phyloP scores from a whole-genome alignment of 1,140 invertebrate species.

The Temnothorax nylanderi region DNA sequence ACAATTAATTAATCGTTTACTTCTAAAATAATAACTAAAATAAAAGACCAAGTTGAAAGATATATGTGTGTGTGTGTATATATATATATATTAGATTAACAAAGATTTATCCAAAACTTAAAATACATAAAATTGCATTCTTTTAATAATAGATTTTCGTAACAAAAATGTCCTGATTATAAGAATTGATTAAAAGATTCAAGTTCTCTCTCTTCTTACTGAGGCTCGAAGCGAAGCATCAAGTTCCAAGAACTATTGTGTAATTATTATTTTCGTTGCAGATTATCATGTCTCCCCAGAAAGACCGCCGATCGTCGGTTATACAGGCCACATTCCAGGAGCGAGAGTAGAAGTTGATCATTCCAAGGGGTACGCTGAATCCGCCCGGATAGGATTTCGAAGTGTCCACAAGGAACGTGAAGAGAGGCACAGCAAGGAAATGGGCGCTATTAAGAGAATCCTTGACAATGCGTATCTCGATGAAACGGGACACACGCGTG shows the following conservation, averaged over 20 bases:
- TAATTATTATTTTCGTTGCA: constrained; percentile 74
- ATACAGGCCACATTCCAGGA: constrained; percentile 90
- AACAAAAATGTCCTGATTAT: not conserved
- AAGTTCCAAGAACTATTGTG: not conserved
- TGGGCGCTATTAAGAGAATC: constrained; percentile 67
- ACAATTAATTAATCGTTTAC: not conserved
- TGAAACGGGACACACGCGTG: constrained; percentile 66
- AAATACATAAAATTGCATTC: too few relatives aligned
- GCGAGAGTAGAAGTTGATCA: constrained; percentile 89
- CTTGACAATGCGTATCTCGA: constrained; percentile 69
- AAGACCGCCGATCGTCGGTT: constrained; percentile 90
- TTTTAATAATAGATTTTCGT: too few relatives aligned
- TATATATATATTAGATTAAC: not conserved
- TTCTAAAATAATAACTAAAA: not conserved
- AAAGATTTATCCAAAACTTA: not conserved
- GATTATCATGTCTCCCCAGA: constrained; percentile 89
- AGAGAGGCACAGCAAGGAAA: constrained; percentile 78
- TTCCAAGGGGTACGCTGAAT: constrained; percentile 89
- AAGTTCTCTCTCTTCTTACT: not conserved
- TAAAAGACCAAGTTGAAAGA: not conserved
- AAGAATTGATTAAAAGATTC: constrained; percentile 22
- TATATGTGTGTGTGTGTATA: not conserved
- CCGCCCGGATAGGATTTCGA: constrained; percentile 88
- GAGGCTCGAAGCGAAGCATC: not conserved
- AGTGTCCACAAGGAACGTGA: constrained; percentile 87